These are phyloP conservation scores for Hyperoplus immaculatus DNA, from an alignment of 2,797 vertebrate genomes.

Conservation along the genomic window DNA sequence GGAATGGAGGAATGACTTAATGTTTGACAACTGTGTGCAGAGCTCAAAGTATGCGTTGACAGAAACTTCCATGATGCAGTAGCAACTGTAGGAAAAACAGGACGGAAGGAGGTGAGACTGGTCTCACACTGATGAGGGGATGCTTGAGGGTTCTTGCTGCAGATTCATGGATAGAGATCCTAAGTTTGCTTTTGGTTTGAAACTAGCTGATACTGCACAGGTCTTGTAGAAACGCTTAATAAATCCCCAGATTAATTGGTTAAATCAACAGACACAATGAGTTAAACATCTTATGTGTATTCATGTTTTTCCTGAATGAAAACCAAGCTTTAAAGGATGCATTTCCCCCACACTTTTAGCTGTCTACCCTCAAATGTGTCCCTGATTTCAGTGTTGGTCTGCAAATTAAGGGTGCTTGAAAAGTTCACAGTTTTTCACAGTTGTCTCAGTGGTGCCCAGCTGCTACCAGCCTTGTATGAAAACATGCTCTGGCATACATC, in stretches of 20 bases:
- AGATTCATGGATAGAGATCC: not conserved
- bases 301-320: not conserved
- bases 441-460: not conserved
- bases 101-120: conserved; percentile 13
- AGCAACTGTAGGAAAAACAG: conserved; percentile 19
- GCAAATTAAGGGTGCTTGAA: not conserved
- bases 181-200: conserved; percentile 10
- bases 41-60: conserved; percentile 54
- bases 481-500: not conserved
- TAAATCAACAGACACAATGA: no score
- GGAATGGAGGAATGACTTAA: conserved; percentile 59
- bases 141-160: conserved; percentile 8
- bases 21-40: conserved; percentile 58
- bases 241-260: not conserved
- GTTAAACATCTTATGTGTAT: not conserved
- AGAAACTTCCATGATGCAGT: conserved; percentile 61
- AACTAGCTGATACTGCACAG: not conserved
- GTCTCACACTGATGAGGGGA: not conserved
- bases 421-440: conserved; percentile 11
- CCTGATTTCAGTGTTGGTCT: conserved; percentile 9
- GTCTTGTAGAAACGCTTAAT: not conserved
- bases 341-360: no score
- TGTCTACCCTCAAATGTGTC: no score
- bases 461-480: conserved; percentile 5
- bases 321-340: not conserved